phyloP scores from a whole-genome alignment of 2,888 invertebrate genomes.

The Leucania comma region DNA sequence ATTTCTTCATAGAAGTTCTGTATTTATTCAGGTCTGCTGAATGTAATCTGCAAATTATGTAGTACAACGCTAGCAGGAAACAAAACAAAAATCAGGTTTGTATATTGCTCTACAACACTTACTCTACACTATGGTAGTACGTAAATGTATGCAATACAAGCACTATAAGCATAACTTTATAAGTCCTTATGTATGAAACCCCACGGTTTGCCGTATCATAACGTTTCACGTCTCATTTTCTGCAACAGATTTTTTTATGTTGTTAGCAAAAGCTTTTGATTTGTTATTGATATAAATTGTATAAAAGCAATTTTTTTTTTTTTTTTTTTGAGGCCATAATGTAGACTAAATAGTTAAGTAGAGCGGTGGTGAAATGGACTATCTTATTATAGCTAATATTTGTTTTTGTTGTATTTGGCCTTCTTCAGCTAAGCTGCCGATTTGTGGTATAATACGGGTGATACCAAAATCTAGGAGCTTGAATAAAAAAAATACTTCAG shows the following conservation, averaged over 20 bases:
- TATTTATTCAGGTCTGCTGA: not conserved
- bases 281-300: not conserved
- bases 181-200: slow-evolving; percentile 77
- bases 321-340: not conserved
- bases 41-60: not conserved
- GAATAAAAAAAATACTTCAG: not conserved
- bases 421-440: not conserved
- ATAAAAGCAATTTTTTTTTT: not conserved
- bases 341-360: not conserved
- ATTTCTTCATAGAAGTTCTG: not conserved
- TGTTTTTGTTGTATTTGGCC: not conserved
- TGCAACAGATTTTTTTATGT: slow-evolving; percentile 28
- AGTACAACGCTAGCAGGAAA: not conserved
- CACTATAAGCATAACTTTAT: slow-evolving; percentile 73
- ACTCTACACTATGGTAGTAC: not conserved
- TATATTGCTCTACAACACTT: slow-evolving; percentile 11
- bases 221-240: slow-evolving; percentile 72
- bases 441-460: not conserved
- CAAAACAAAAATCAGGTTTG: slow-evolving; percentile 1
- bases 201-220: slow-evolving; percentile 67
- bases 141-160: slow-evolving; percentile 55
- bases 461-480: not conserved
- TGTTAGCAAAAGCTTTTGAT: slow-evolving; percentile 10
- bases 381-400: not conserved
- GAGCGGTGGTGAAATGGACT: not conserved